phyloP scores from a whole-genome alignment of 2,113 vertebrate genomes.

The Verasper variegatus region DNA sequence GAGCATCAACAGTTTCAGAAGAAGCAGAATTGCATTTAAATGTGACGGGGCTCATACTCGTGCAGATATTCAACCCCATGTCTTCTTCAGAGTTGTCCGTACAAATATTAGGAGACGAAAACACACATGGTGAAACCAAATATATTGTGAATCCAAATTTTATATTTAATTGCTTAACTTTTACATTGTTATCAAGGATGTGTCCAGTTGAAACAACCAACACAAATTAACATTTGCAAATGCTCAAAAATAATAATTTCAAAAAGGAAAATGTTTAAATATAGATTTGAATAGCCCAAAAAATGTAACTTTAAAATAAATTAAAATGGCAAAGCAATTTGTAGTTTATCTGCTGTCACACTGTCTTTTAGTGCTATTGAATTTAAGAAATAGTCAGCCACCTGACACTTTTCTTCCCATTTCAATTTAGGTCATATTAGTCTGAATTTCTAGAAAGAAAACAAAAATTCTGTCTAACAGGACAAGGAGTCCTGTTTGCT shows the following conservation, averaged over 20 bases:
- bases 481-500: no score
- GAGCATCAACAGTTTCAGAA: slow-evolving; percentile 39
- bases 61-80: not conserved
- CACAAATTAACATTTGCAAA: not conserved
- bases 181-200: slow-evolving; percentile 5
- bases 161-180: not conserved
- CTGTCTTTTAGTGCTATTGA: slow-evolving; percentile 31
- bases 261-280: slow-evolving; percentile 5
- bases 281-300: slow-evolving; percentile 11
- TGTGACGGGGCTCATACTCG: slow-evolving; percentile 6
- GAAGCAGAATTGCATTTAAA: slow-evolving; percentile 12
- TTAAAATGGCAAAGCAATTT: slow-evolving; percentile 11
- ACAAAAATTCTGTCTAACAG: no score
- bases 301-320: not conserved
- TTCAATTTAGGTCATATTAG: no score
- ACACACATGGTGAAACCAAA: not conserved
- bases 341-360: slow-evolving; percentile 3
- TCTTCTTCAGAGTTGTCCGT: not conserved
- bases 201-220: slow-evolving; percentile 3
- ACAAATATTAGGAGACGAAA: not conserved
- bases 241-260: not conserved
- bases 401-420: not conserved
- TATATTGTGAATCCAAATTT: not conserved
- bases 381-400: not conserved
- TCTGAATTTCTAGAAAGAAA: no score